Evolutionary conservation across 2,888 invertebrate genomes (phyloP).

Genomic region (Tholera decimalis): DNA sequence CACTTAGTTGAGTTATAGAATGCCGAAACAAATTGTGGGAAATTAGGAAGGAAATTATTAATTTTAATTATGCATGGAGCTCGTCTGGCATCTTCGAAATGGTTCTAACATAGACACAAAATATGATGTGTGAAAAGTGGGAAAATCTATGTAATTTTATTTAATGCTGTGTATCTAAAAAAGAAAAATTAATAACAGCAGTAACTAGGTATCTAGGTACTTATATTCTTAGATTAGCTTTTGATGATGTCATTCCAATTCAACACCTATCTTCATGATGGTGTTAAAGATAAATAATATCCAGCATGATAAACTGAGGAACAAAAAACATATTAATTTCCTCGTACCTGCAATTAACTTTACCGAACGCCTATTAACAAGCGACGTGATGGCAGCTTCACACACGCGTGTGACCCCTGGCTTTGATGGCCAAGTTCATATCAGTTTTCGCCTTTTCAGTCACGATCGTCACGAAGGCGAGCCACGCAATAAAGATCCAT

Average conservation of each 20-base stretch:
- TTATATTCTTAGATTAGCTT: slow-evolving; percentile 2
- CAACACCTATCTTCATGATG: slow-evolving; percentile 6
- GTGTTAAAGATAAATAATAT: slow-evolving; percentile 21
- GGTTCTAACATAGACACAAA: background rate
- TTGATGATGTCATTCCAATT: slow-evolving; percentile 20
- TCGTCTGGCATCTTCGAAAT: background rate
- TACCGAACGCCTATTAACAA: slow-evolving; percentile 18
- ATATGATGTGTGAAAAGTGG: background rate
- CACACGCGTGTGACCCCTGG: slow-evolving; percentile 41
- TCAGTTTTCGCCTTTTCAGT: slow-evolving; percentile 78
- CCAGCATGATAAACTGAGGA: slow-evolving; percentile 4
- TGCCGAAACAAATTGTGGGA: slow-evolving; percentile 32
- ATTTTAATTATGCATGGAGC: background rate
- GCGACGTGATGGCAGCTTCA: slow-evolving; percentile 43
- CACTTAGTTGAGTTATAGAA: slow-evolving; percentile 79
- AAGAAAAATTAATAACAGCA: background rate
- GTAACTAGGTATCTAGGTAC: background rate
- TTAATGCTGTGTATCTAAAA: background rate
- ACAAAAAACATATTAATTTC: slow-evolving; percentile 40
- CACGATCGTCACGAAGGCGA: slow-evolving; percentile 78
- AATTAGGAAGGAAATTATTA: background rate
- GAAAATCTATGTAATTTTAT: background rate
- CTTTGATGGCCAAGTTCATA: slow-evolving; percentile 63
- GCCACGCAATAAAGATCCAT: slow-evolving; percentile 74
- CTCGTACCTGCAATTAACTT: slow-evolving; percentile 50